These are phyloP conservation scores for Glossophaga mutica DNA, from an alignment of 2,797 vertebrate species.

Conservation along the genomic window DNA sequence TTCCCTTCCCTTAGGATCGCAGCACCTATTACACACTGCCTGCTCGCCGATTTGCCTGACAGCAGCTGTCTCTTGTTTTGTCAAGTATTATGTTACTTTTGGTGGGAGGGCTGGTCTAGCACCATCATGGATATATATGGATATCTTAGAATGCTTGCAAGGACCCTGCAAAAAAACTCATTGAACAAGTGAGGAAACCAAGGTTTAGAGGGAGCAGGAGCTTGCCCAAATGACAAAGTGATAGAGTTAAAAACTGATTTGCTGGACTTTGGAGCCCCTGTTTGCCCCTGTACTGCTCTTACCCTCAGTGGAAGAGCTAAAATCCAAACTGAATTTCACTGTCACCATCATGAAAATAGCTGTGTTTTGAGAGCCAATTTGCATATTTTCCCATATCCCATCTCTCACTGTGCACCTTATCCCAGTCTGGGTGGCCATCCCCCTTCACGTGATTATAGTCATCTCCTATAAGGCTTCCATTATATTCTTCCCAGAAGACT, in stretches of 20 bases:
- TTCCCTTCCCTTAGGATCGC: neutral
- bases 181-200: neutral
- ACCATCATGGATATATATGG: neutral
- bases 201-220: neutral
- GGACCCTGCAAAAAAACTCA: neutral
- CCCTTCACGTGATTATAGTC: neutral
- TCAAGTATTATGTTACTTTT: neutral
- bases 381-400: rapidly evolving
- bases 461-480: rapidly evolving
- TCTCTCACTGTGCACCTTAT: neutral
- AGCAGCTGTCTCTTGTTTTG: neutral
- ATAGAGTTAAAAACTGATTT: neutral
- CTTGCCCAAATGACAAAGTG: neutral
- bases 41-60: neutral
- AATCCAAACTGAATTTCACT: neutral
- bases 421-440: neutral
- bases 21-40: rapidly evolving
- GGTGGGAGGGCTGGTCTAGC: neutral
- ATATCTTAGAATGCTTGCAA: neutral
- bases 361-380: neutral
- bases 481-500: neutral
- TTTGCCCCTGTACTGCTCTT: neutral
- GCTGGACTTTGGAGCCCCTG: neutral
- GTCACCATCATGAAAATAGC: neutral
- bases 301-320: neutral